Percentiles rank a stretch among this genome's conserved stretches.
These are phyloP conservation scores for Brachymystax lenok DNA, from an alignment of 2,797 vertebrate genomes.

Conservation along the genomic window DNA sequence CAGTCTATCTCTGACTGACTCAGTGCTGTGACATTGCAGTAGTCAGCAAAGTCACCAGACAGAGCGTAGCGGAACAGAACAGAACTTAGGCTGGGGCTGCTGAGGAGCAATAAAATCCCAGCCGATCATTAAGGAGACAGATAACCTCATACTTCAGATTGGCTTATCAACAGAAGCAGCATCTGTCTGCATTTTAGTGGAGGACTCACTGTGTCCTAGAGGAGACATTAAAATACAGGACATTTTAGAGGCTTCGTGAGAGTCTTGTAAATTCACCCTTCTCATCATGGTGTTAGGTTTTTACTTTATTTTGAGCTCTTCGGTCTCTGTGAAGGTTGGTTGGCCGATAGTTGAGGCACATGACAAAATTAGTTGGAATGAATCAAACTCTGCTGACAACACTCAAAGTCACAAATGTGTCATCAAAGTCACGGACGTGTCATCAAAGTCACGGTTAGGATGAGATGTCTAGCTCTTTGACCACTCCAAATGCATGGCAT, in stretches of 20 bases:
- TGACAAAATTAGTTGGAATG: background rate
- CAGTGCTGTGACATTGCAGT: conserved; percentile 17
- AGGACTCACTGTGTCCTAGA: background rate
- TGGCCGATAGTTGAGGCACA: background rate
- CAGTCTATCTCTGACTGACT: background rate
- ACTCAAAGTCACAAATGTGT: background rate
- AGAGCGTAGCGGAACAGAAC: background rate
- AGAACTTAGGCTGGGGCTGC: background rate
- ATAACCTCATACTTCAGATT: conserved; percentile 6
- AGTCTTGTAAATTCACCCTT: background rate
- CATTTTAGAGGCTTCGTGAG: background rate
- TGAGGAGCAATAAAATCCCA: conserved; percentile 9
- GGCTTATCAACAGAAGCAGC: conserved; percentile 15
- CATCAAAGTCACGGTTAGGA: background rate
- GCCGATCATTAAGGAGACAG: conserved; percentile 8
- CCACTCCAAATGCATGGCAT: conserved; percentile 19
- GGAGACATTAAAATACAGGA: background rate
- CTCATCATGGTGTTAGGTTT: background rate
- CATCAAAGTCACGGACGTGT: background rate
- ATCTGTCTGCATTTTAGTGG: background rate
- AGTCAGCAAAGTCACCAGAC: conserved; percentile 16
- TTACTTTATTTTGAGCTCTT: background rate
- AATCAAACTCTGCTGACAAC: background rate
- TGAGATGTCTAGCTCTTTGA: background rate
- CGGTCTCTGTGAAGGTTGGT: background rate